Evolutionary conservation across 2,797 vertebrate genomes (phyloP).

Genomic region (Ceryle rudis): DNA sequence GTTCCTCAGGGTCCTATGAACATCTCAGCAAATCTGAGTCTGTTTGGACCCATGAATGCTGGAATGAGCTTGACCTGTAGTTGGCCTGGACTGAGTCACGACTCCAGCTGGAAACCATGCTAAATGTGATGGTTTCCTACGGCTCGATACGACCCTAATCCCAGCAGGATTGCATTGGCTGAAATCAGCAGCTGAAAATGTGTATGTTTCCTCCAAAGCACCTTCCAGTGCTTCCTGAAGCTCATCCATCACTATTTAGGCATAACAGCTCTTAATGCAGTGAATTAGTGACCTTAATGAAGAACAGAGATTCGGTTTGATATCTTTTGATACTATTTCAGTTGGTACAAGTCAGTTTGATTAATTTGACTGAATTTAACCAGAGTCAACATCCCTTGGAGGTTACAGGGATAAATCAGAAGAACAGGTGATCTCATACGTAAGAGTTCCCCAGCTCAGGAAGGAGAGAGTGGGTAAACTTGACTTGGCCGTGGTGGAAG

Average conservation of each 20-base stretch:
- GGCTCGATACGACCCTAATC: not conserved
- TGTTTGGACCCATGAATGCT: accelerated
- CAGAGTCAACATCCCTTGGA: not conserved
- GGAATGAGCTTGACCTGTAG: not conserved
- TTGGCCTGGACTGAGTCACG: not conserved
- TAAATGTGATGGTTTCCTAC: not conserved
- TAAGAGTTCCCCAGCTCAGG: not conserved
- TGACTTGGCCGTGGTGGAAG: not conserved
- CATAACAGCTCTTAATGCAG: accelerated
- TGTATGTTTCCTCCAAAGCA: not conserved
- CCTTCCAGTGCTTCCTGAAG: not conserved
- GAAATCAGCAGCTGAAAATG: not conserved
- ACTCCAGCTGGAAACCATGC: not conserved
- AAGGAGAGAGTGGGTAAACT: not conserved
- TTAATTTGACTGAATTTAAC: not conserved
- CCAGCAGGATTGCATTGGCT: not conserved
- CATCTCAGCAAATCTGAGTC: not conserved
- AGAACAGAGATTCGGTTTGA: not conserved
- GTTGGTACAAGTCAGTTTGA: not conserved
- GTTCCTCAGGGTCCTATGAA: not conserved
- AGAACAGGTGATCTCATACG: accelerated
- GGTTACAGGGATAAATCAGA: not conserved
- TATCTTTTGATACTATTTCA: not conserved
- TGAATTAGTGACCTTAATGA: not conserved
- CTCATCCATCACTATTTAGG: not conserved